Evolutionary conservation across 2,797 vertebrate genomes (phyloP).

Genomic region (Microchirus variegatus): DNA sequence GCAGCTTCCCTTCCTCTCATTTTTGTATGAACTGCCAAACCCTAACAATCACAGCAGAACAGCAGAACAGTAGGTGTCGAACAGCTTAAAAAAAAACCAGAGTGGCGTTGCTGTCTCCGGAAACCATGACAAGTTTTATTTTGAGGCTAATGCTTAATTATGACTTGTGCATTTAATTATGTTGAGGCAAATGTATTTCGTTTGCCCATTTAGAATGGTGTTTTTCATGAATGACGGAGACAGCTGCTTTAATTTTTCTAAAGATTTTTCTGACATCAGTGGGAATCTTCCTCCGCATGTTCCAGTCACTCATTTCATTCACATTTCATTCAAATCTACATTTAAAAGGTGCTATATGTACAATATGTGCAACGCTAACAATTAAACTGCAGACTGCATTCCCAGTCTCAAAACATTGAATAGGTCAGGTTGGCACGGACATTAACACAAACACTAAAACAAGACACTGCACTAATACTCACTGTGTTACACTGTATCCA

Average conservation of each 20-base stretch:
- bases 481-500: too few species aligned
- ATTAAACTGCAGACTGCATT: too few species aligned
- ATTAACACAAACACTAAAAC: too few species aligned
- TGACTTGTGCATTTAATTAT: slow-evolving; percentile 46
- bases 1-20: slow-evolving; percentile 38
- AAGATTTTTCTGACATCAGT: slow-evolving; percentile 3
- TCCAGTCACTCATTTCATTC: too few species aligned
- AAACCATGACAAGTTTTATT: slow-evolving; percentile 41
- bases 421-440: too few species aligned
- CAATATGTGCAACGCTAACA: too few species aligned
- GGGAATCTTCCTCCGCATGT: too few species aligned
- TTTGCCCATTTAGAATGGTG: slow-evolving; percentile 17
- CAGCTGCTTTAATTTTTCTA: slow-evolving; percentile 10
- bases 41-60: slow-evolving; percentile 42
- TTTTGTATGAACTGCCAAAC: slow-evolving; percentile 59
- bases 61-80: slow-evolving; percentile 57
- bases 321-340: too few species aligned
- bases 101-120: slow-evolving; percentile 36
- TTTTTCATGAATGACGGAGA: slow-evolving; percentile 12
- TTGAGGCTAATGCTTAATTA: slow-evolving; percentile 25
- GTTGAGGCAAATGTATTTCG: slow-evolving; percentile 21
- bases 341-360: too few species aligned
- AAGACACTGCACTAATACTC: too few species aligned
- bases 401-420: too few species aligned
- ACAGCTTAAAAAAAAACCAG: slow-evolving; percentile 30